phyloP scores from a whole-genome alignment of 2,888 invertebrate species.

The Acanthococcus lagerstroemiae region DNA sequence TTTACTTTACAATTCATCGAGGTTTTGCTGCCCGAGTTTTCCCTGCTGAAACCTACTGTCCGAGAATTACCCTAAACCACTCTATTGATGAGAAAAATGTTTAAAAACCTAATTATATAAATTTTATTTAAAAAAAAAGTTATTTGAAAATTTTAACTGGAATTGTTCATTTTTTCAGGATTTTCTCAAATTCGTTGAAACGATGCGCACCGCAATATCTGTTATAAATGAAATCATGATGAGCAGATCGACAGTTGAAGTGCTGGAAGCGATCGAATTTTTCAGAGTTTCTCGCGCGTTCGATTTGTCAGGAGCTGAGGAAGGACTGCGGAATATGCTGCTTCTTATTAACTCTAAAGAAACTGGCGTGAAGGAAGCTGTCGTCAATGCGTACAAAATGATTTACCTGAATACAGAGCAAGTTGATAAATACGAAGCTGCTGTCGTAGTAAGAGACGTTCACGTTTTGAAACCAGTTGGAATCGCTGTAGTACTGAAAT shows the following conservation, averaged over 20 bases:
- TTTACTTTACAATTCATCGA: too few species aligned
- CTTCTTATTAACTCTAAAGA: conserved; percentile 72
- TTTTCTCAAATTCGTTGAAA: conserved; percentile 45
- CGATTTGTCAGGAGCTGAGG: conserved; percentile 59
- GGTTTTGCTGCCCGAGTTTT: too few species aligned
- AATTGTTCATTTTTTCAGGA: conserved; percentile 41
- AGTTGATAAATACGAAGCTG: conserved; percentile 38
- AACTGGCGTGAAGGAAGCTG: conserved; percentile 56
- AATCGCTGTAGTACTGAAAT: too few species aligned
- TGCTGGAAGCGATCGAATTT: conserved; percentile 79
- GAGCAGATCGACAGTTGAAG: conserved; percentile 64
- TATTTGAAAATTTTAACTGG: too few species aligned
- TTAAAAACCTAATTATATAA: too few species aligned
- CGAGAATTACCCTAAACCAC: too few species aligned
- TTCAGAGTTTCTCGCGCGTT: conserved; percentile 72
- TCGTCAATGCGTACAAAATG: conserved; percentile 64
- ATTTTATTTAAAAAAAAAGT: too few species aligned
- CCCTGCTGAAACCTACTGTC: too few species aligned
- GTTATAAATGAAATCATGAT: conserved; percentile 63
- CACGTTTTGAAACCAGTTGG: too few species aligned
- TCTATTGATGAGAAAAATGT: too few species aligned
- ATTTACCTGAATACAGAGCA: conserved; percentile 54
- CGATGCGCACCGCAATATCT: conserved; percentile 48
- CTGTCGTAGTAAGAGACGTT: conserved; percentile 15
- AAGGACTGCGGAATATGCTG: conserved; percentile 66